Conservation (phyloP, 2,797 vertebrate species). For the Thaleichthys pacificus region DNA sequence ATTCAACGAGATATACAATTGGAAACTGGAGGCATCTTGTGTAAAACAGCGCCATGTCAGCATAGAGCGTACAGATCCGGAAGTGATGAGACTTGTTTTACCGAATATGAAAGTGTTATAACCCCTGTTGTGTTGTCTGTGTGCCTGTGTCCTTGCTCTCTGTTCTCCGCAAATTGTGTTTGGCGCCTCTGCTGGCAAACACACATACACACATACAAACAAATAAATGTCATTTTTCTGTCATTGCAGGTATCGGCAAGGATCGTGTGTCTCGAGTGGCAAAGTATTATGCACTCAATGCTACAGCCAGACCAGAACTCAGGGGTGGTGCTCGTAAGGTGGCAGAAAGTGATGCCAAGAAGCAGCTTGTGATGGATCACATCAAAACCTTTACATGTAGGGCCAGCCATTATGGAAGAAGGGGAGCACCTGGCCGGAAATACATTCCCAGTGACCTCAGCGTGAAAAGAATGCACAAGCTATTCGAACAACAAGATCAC, state of each 20-base stretch:
- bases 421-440: conserved; percentile 15
- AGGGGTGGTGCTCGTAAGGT: conserved; percentile 6
- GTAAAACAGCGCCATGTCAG: too few relatives aligned
- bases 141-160: too few relatives aligned
- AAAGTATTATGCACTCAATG: conserved; percentile 16
- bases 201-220: too few relatives aligned
- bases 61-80: too few relatives aligned
- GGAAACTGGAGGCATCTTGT: too few relatives aligned
- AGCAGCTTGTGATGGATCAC: background rate
- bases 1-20: too few relatives aligned
- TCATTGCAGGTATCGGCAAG: conserved; percentile 10
- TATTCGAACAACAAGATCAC: conserved; percentile 17
- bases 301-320: background rate
- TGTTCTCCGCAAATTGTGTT: too few relatives aligned
- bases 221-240: too few relatives aligned
- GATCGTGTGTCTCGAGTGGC: conserved; percentile 14
- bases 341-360: background rate
- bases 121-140: too few relatives aligned
- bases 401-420: background rate
- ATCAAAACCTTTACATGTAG: background rate
- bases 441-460: conserved; percentile 20
- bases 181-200: too few relatives aligned
- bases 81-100: too few relatives aligned
- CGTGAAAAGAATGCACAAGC: conserved; percentile 17
- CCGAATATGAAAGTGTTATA: too few relatives aligned